These are phyloP conservation scores for Nyctibius grandis DNA, from an alignment of 2,797 vertebrate species.

Conservation along the genomic window DNA sequence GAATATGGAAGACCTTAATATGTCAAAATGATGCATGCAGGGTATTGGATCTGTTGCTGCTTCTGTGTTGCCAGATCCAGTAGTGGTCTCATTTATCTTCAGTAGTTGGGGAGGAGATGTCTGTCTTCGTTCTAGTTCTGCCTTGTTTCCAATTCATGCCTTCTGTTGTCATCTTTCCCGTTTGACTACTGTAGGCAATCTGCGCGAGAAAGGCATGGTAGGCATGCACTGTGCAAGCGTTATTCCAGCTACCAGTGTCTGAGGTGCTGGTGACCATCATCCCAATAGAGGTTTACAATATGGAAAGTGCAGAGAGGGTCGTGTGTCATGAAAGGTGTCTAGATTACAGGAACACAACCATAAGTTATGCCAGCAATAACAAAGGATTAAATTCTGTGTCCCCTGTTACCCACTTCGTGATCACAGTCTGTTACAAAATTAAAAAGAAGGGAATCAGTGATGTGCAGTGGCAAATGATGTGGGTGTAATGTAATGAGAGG, in stretches of 20 bases:
- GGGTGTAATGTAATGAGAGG: not conserved
- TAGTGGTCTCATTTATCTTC: not conserved
- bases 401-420: not conserved
- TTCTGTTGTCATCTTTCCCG: not conserved
- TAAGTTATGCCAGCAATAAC: not conserved
- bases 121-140: not conserved
- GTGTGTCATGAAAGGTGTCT: not conserved
- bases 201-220: not conserved
- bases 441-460: not conserved
- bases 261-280: not conserved
- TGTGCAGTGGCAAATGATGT: not conserved
- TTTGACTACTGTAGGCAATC: not conserved
- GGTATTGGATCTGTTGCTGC: not conserved
- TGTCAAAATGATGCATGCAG: not conserved
- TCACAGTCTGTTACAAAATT: not conserved
- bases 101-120: not conserved
- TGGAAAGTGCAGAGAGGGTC: not conserved
- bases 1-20: not conserved
- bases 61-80: not conserved
- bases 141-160: not conserved
- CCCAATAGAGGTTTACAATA: not conserved
- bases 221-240: accelerated
- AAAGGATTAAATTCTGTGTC: not conserved
- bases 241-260: not conserved
- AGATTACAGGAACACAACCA: not conserved